Conservation (phyloP, 2,797 vertebrate species). For the Lutra lutra region DNA sequence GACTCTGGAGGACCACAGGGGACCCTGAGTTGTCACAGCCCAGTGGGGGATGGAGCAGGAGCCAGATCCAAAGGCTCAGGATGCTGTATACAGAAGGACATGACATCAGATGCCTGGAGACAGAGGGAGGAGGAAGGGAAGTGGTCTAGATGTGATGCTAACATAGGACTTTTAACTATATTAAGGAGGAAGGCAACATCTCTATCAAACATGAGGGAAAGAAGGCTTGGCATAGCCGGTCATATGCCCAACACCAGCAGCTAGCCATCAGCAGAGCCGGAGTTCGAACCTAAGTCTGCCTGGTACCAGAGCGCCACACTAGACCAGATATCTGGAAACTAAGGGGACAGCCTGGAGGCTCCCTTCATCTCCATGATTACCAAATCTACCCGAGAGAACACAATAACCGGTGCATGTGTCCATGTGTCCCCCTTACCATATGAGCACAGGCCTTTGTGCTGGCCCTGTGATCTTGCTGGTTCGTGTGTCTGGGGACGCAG, state of each 20-base stretch:
- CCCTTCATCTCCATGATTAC: neutral
- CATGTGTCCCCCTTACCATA: rapidly evolving
- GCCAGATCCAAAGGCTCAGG: neutral
- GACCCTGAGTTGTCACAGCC: neutral
- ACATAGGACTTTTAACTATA: neutral
- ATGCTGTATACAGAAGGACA: neutral
- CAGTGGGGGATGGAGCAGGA: neutral
- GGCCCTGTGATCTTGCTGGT: rapidly evolving
- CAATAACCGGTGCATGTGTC: neutral
- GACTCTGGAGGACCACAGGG: neutral
- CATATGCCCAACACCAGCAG: rapidly evolving
- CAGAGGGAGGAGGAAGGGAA: neutral
- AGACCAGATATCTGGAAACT: neutral
- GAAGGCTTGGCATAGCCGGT: rapidly evolving
- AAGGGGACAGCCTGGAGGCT: neutral
- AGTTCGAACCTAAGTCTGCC: neutral
- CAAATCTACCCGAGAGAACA: neutral
- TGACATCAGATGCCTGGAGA: neutral
- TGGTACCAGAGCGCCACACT: neutral
- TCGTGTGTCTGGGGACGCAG: rapidly evolving
- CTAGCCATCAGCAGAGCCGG: neutral
- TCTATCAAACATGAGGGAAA: rapidly evolving
- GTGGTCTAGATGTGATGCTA: neutral
- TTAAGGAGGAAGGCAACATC: neutral
- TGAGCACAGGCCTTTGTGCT: rapidly evolving